phyloP scores from a whole-genome alignment of 2,888 invertebrate species.

The Netelia fuscicornis region DNA sequence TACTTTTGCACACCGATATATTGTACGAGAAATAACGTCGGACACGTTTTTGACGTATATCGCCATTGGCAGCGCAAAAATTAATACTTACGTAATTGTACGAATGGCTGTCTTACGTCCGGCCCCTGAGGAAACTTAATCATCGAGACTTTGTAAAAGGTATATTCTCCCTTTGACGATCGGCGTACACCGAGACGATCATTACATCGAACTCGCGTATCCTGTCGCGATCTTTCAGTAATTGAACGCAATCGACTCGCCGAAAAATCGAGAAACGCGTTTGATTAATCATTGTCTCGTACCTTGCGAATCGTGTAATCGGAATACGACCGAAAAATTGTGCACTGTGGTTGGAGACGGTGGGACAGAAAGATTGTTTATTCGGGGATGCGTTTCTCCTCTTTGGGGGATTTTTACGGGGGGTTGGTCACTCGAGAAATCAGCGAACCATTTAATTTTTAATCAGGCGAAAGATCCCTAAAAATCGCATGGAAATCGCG shows the following conservation, averaged over 20 bases:
- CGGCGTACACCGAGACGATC: neutral
- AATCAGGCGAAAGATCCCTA: no score
- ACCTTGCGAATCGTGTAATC: no score
- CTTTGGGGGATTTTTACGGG: no score
- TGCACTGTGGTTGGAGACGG: no score
- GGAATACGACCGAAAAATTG: no score
- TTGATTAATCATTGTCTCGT: neutral
- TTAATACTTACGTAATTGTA: constrained; percentile 50
- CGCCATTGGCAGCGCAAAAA: constrained; percentile 15
- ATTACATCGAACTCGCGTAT: constrained; percentile 34
- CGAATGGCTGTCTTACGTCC: constrained; percentile 35
- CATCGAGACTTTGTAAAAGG: constrained; percentile 24
- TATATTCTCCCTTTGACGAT: constrained; percentile 49
- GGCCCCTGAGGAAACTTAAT: constrained; percentile 49
- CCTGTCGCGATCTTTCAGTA: constrained; percentile 24
- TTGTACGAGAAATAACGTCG: constrained; percentile 1
- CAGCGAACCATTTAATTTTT: no score
- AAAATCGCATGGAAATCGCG: no score
- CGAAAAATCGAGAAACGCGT: constrained; percentile 11
- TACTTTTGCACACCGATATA: constrained; percentile 57
- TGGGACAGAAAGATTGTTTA: no score
- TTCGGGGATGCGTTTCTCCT: no score
- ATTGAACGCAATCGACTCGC: constrained; percentile 34
- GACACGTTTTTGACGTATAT: constrained; percentile 18
- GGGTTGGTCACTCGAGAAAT: no score